A percentile compares a stretch with the other conserved stretches of the same genome.
These are phyloP conservation scores for Hypena proboscidalis DNA, from an alignment of 2,888 invertebrate genomes.

Conservation along the genomic window DNA sequence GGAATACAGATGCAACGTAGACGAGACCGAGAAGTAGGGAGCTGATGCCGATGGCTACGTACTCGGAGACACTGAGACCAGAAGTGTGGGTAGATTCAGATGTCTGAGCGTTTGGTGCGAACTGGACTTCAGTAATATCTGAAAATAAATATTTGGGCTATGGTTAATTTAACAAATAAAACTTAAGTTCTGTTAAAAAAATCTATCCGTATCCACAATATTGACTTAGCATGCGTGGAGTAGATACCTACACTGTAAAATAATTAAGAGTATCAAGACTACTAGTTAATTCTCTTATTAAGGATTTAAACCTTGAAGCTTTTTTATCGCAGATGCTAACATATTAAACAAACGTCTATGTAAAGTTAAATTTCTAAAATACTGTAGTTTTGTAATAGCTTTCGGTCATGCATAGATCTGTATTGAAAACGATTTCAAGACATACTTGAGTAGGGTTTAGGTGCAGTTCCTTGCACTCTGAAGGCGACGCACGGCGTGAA, in stretches of 20 bases:
- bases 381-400: no score
- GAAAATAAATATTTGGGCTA: conserved; percentile 43
- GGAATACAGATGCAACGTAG: conserved; percentile 93
- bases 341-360: no score
- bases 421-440: not conserved
- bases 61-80: conserved; percentile 90
- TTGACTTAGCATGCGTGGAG: no score
- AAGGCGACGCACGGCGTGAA: conserved; percentile 95
- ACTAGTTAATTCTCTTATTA: no score
- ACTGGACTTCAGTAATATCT: conserved; percentile 93
- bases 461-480: conserved; percentile 92
- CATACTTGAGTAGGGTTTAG: conserved; percentile 79
- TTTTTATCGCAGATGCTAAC: no score
- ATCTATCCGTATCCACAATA: no score
- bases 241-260: no score
- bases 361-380: no score
- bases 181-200: not conserved
- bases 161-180: not conserved
- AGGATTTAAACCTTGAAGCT: no score
- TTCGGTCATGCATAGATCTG: no score
- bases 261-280: no score
- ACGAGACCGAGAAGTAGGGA: conserved; percentile 94
- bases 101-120: conserved; percentile 88
- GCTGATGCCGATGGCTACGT: conserved; percentile 93
- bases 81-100: conserved; percentile 81